These are phyloP conservation scores for Drosophila recens DNA, from an alignment of 2,888 invertebrate genomes.

Conservation along the genomic window DNA sequence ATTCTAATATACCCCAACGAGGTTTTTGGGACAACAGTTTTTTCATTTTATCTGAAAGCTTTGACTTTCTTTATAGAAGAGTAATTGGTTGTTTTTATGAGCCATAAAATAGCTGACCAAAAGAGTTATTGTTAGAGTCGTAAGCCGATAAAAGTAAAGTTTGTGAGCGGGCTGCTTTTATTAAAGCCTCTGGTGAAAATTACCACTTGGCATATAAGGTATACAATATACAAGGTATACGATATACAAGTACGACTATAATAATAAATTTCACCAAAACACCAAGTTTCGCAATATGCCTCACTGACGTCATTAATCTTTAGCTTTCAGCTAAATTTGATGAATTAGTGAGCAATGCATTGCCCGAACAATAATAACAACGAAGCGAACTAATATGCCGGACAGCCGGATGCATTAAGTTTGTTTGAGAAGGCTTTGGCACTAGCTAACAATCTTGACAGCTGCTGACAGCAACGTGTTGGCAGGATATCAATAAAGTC, in stretches of 20 bases:
- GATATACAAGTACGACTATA: conserved; percentile 23
- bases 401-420: conserved; percentile 66
- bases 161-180: conserved; percentile 14
- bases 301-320: conserved; percentile 74
- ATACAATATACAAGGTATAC: not conserved
- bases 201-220: conserved; percentile 1
- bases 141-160: conserved; percentile 45
- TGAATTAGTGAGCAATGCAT: conserved; percentile 76
- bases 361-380: conserved; percentile 60
- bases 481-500: conserved; percentile 75
- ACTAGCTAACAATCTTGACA: conserved; percentile 61
- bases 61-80: conserved; percentile 23
- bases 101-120: conserved; percentile 49
- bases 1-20: not conserved
- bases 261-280: conserved; percentile 80
- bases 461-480: conserved; percentile 67
- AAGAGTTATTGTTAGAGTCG: conserved; percentile 65
- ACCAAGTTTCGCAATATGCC: conserved; percentile 79
- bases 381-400: conserved; percentile 43
- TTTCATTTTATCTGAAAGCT: conserved; percentile 14
- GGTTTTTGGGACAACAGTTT: not conserved
- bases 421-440: conserved; percentile 45
- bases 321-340: conserved; percentile 79
- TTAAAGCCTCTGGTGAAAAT: conserved; percentile 25
- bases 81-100: conserved; percentile 52